phyloP scores from a whole-genome alignment of 1,140 invertebrate species.

The Sycophila sp. region DNA sequence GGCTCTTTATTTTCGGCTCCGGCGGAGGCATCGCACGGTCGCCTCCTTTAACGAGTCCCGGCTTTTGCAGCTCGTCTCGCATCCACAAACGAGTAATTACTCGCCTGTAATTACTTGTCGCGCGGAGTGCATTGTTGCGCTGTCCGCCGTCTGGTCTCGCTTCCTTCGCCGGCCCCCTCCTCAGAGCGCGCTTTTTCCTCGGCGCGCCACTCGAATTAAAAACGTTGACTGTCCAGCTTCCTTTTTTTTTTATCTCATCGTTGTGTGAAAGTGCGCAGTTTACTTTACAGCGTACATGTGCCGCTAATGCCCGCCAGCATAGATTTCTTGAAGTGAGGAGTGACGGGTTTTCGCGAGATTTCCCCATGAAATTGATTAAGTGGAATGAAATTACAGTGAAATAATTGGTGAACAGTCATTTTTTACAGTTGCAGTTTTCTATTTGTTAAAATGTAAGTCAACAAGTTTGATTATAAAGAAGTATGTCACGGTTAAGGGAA shows the following conservation, averaged over 20 bases:
- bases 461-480: no score
- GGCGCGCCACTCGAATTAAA: neutral
- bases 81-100: slow-evolving; percentile 40
- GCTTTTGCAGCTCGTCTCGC: neutral
- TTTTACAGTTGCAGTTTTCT: no score
- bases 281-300: no score
- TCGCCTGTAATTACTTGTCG: slow-evolving; percentile 40
- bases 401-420: no score
- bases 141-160: neutral
- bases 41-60: slow-evolving; percentile 1
- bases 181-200: neutral
- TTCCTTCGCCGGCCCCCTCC: neutral
- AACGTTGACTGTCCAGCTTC: no score
- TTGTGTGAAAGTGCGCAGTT: neutral
- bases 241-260: neutral
- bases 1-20: neutral
- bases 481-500: no score
- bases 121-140: slow-evolving; percentile 11
- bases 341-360: no score
- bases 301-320: no score
- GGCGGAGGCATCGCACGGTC: neutral
- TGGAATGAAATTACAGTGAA: no score
- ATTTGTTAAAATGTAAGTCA: no score
- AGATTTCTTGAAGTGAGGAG: no score
- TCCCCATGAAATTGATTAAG: no score